A percentile compares a stretch with the other conserved stretches of the same genome.
Evolutionary conservation across 2,113 vertebrate species (phyloP).

Genomic region (Telmatochromis brachygnathus): DNA sequence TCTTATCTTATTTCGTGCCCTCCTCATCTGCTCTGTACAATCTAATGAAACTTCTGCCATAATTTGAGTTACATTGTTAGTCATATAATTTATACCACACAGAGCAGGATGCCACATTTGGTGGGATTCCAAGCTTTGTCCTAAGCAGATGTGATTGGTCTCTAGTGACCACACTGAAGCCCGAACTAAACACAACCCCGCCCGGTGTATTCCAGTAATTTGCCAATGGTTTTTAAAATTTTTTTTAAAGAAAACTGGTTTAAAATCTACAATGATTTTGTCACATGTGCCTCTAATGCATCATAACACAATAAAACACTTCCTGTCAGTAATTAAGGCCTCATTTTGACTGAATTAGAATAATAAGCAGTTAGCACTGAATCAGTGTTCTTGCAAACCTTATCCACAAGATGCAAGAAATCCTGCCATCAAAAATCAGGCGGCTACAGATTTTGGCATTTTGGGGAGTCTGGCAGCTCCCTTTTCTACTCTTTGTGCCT

Average conservation of each 20-base stretch:
- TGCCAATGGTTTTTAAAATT: fast-evolving
- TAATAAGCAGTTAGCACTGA: neutral
- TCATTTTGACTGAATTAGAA: neutral
- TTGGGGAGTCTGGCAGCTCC: neutral
- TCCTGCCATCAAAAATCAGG: neutral
- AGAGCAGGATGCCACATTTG: neutral
- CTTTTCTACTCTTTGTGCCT: neutral
- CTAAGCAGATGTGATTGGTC: neutral
- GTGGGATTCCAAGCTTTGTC: neutral
- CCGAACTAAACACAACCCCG: neutral
- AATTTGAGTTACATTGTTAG: neutral
- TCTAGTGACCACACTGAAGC: neutral
- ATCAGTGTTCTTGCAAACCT: neutral
- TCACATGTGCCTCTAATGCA: neutral
- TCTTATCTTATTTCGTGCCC: neutral
- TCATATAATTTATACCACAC: neutral
- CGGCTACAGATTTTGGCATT: neutral
- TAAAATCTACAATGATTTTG: neutral
- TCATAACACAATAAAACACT: neutral
- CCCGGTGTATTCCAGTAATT: neutral
- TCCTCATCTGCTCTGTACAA: neutral
- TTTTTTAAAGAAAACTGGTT: neutral
- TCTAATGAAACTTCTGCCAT: neutral
- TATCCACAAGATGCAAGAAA: neutral
- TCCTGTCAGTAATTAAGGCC: neutral